A percentile compares a stretch with the other conserved stretches of the same genome.
Conservation (phyloP, 30 jellyfish, hydroid and myxozoan genomes). For the Turritopsis rubra region DNA sequence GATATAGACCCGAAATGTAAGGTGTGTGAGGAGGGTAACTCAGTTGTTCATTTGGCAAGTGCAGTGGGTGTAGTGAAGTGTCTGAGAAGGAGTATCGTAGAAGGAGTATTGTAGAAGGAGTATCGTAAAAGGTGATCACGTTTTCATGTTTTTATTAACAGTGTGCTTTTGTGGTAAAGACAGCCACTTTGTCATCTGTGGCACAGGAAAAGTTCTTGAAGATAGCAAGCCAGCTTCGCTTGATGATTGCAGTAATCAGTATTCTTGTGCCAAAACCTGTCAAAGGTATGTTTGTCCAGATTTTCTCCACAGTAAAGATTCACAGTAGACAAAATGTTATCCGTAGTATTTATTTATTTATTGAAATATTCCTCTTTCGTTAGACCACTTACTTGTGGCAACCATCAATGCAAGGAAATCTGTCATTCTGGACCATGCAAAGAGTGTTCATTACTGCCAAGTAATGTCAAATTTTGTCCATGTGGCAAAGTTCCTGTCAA, state of each 20-base stretch:
- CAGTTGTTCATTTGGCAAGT: no score
- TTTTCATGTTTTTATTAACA: slow-evolving; percentile 3
- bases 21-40: no score
- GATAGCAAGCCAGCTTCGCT: slow-evolving; percentile 15
- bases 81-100: no score
- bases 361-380: neutral
- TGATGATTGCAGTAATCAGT: slow-evolving; percentile 22
- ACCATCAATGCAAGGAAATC: slow-evolving; percentile 48
- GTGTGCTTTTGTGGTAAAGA: slow-evolving; percentile 85
- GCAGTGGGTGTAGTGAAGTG: no score
- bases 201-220: slow-evolving; percentile 46
- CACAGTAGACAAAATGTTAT: no score
- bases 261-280: slow-evolving; percentile 50
- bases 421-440: slow-evolving; percentile 83
- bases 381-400: slow-evolving; percentile 59
- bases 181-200: slow-evolving; percentile 49
- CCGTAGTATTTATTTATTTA: no score
- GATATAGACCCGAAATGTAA: no score
- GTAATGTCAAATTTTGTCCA: slow-evolving; percentile 57
- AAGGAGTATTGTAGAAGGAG: no score
- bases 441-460: slow-evolving; percentile 56
- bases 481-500: slow-evolving; percentile 62
- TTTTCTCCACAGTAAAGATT: no score
- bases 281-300: slow-evolving; percentile 40
- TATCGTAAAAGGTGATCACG: no score